Conservation (phyloP, 2,888 invertebrate genomes). For the Agonopterix subpropinquella region DNA sequence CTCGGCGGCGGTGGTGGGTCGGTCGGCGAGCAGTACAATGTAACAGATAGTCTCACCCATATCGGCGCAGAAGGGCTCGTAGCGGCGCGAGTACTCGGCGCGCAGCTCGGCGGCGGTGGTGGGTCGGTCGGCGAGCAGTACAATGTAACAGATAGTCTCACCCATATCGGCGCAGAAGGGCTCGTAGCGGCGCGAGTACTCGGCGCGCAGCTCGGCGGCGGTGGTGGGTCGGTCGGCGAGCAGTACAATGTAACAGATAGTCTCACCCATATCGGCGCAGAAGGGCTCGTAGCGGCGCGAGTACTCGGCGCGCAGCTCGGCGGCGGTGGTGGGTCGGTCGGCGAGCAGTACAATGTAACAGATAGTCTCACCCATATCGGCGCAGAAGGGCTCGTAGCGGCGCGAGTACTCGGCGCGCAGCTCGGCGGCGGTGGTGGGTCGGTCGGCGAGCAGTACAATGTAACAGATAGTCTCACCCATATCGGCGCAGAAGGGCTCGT, state of each 20-base stretch:
- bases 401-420: constrained; percentile 43
- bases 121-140: constrained; percentile 41
- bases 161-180: constrained; percentile 44
- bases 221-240: constrained; percentile 37
- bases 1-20: constrained; percentile 29
- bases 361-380: no score
- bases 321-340: constrained; percentile 28
- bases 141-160: no score
- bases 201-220: constrained; percentile 33
- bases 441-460: constrained; percentile 45
- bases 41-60: no score
- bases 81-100: constrained; percentile 43
- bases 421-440: constrained; percentile 29
- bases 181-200: constrained; percentile 50
- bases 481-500: constrained; percentile 48
- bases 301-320: constrained; percentile 44
- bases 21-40: constrained; percentile 45
- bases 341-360: no score
- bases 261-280: no score
- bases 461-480: no score
- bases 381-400: constrained; percentile 47
- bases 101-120: constrained; percentile 33
- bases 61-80: constrained; percentile 48
- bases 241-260: no score
- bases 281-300: constrained; percentile 48